phyloP scores from a whole-genome alignment of 2,888 invertebrate genomes.

The Hypercompe scribonia region DNA sequence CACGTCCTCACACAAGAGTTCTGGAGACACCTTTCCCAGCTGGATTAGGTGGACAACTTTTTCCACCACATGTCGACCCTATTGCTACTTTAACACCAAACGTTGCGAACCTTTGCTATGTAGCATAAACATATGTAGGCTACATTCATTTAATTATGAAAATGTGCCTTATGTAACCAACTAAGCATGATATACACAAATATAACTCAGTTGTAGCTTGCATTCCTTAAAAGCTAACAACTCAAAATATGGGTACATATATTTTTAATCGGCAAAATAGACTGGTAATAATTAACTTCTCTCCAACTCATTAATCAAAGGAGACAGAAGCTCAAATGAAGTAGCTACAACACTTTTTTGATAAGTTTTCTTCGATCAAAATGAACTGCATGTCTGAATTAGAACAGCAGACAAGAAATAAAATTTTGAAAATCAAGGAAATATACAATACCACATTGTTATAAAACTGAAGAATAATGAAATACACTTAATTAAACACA shows the following conservation, averaged over 20 bases:
- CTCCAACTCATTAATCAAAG: too few relatives aligned
- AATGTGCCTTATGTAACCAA: background rate
- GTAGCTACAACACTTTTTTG: too few relatives aligned
- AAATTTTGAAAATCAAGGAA: too few relatives aligned
- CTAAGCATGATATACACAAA: background rate
- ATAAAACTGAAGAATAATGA: too few relatives aligned
- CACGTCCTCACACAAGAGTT: conserved; percentile 90
- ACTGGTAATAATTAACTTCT: too few relatives aligned
- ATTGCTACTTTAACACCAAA: conserved; percentile 91
- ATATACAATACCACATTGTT: too few relatives aligned
- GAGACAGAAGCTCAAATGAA: too few relatives aligned
- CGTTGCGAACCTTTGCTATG: conserved; percentile 85
- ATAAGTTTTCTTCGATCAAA: too few relatives aligned
- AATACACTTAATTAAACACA: too few relatives aligned
- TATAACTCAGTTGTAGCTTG: background rate
- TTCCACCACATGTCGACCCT: conserved; percentile 91
- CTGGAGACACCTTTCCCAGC: conserved; percentile 90
- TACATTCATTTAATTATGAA: background rate
- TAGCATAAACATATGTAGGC: background rate
- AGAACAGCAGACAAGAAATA: too few relatives aligned
- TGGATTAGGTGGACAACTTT: conserved; percentile 89
- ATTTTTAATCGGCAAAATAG: too few relatives aligned
- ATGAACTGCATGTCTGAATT: too few relatives aligned
- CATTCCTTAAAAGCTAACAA: background rate
- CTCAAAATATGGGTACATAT: background rate